These are phyloP conservation scores for Elanus axillaris DNA, from an alignment of 2,113 vertebrate species.

Conservation along the genomic window DNA sequence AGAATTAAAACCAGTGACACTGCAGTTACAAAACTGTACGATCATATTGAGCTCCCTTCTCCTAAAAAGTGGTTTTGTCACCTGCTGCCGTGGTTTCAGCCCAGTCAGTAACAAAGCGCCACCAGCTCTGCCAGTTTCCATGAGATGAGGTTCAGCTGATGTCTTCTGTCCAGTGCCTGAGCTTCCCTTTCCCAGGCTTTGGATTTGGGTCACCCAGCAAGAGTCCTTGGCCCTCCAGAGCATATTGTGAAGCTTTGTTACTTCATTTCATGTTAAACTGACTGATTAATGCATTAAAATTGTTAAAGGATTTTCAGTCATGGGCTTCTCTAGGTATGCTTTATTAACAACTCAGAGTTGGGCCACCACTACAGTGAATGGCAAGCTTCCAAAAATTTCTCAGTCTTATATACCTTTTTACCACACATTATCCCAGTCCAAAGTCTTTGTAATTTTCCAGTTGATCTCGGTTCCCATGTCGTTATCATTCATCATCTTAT, in stretches of 20 bases:
- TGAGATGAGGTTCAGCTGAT: background rate
- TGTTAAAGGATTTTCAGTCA: too few species aligned
- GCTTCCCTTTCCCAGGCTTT: background rate
- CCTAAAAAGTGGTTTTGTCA: background rate
- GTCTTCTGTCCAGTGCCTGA: background rate
- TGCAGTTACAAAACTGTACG: background rate
- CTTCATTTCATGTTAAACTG: background rate
- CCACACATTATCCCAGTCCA: too few species aligned
- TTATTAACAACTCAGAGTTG: too few species aligned
- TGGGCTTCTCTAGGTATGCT: too few species aligned
- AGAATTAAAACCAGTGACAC: background rate
- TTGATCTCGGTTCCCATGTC: too few species aligned
- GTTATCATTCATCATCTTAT: too few species aligned
- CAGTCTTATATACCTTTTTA: too few species aligned
- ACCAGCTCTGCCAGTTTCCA: background rate
- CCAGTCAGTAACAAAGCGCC: too few species aligned
- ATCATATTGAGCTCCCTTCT: background rate
- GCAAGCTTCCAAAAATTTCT: too few species aligned
- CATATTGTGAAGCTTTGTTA: background rate
- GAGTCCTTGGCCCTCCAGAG: background rate
- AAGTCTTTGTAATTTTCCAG: too few species aligned
- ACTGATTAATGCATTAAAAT: background rate
- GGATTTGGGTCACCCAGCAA: background rate
- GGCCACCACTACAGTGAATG: too few species aligned
- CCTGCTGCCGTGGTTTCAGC: too few species aligned